A percentile compares a stretch with the other conserved stretches of the same genome.
phyloP scores from a whole-genome alignment of 2,113 vertebrate genomes.

The Falcunculus frontatus region DNA sequence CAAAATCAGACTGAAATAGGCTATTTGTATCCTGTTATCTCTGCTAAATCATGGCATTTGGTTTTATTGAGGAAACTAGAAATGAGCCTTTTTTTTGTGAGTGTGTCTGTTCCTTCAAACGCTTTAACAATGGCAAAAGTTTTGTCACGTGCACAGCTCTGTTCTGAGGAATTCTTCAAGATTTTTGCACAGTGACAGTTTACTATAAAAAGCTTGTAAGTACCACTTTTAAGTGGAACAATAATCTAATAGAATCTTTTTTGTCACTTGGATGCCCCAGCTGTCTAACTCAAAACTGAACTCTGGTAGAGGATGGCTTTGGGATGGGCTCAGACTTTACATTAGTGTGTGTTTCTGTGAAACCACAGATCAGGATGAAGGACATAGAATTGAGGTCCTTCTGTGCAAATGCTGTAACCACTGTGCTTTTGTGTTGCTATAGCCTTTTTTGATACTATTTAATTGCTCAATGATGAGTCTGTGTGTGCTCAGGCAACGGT shows the following conservation, averaged over 20 bases:
- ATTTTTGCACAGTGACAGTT: not conserved
- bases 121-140: not conserved
- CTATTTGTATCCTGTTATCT: constrained; percentile 68
- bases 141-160: not conserved
- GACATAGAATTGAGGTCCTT: not conserved
- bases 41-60: constrained; percentile 52
- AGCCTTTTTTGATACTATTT: not conserved
- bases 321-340: not conserved
- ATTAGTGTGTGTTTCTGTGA: not conserved
- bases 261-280: not conserved
- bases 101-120: not conserved
- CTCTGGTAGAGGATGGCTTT: not conserved
- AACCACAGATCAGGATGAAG: not conserved
- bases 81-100: not conserved
- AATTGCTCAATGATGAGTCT: not conserved
- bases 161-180: not conserved
- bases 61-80: constrained; percentile 49
- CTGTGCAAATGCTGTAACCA: not conserved
- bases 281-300: not conserved
- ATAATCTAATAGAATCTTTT: not conserved
- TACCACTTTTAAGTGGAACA: not conserved
- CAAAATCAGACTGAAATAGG: constrained; percentile 64
- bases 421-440: not conserved
- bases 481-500: rapidly evolving
- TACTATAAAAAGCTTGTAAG: not conserved